Evolutionary conservation across 2,113 vertebrate species (phyloP).

Genomic region (Caranx melampygus): DNA sequence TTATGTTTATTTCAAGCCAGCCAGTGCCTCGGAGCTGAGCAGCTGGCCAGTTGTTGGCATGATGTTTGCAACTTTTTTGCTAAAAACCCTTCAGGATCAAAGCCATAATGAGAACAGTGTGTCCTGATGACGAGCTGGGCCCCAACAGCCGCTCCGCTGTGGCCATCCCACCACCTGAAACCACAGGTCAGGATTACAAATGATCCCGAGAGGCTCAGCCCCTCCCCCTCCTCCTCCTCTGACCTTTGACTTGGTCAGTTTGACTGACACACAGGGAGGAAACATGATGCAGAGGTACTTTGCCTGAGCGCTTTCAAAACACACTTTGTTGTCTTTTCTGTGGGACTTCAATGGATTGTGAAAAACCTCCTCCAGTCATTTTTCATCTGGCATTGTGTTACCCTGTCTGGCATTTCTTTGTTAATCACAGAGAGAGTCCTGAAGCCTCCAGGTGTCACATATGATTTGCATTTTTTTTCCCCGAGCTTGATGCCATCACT

Average conservation of each 20-base stretch:
- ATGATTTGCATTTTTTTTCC: constrained; percentile 30
- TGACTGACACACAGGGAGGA: constrained; percentile 73
- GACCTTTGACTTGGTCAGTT: constrained; percentile 81
- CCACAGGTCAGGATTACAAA: constrained; percentile 73
- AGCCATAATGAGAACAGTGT: constrained; percentile 73
- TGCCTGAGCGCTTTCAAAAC: constrained; percentile 55
- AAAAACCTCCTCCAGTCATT: constrained; percentile 52
- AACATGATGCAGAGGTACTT: constrained; percentile 58
- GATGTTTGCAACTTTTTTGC: constrained; percentile 36
- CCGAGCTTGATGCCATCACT: constrained; percentile 28
- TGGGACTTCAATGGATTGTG: constrained; percentile 38
- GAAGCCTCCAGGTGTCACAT: constrained; percentile 12
- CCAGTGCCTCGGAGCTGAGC: not conserved
- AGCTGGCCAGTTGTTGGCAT: constrained; percentile 15
- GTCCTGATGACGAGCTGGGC: constrained; percentile 42
- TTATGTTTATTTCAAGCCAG: constrained; percentile 41
- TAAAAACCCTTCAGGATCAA: constrained; percentile 58
- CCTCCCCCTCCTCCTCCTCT: not conserved
- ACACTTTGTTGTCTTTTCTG: constrained; percentile 62
- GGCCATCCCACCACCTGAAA: constrained; percentile 70
- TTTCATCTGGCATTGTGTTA: constrained; percentile 57
- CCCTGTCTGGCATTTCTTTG: constrained; percentile 32
- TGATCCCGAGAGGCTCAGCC: constrained; percentile 59
- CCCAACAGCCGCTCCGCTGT: constrained; percentile 29
- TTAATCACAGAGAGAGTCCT: constrained; percentile 11